Evolutionary conservation across 1,140 invertebrate species (phyloP).

Genomic region (Brachionus paranguensis): DNA sequence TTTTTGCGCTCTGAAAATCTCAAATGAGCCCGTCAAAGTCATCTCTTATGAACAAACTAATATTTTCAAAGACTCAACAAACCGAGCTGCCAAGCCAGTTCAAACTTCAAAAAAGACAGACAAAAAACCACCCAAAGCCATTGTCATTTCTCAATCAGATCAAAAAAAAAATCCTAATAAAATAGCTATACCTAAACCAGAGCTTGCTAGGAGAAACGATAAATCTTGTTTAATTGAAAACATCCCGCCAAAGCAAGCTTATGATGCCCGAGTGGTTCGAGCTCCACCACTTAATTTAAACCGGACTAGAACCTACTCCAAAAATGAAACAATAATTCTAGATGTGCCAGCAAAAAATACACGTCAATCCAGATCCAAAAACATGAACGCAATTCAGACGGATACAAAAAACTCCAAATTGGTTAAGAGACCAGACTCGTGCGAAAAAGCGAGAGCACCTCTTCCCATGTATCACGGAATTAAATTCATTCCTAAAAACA

Average conservation of each 20-base stretch:
- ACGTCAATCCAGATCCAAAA: not conserved
- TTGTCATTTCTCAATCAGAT: not conserved
- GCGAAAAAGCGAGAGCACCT: not conserved
- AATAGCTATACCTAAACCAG: too few relatives aligned
- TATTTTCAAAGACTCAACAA: not conserved
- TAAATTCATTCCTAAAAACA: slow-evolving; percentile 15
- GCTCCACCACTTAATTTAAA: not conserved
- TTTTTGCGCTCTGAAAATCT: not conserved
- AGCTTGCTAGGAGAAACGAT: not conserved
- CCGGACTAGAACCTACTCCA: not conserved
- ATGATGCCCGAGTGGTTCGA: not conserved
- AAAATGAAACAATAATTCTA: not conserved
- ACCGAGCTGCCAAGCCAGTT: not conserved
- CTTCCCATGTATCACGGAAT: slow-evolving; percentile 15
- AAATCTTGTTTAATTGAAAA: not conserved
- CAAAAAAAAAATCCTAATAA: not conserved
- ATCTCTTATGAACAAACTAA: not conserved
- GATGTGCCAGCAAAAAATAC: not conserved
- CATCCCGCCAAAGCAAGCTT: not conserved
- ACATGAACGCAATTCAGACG: not conserved
- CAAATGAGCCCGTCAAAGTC: not conserved
- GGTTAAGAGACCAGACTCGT: not conserved
- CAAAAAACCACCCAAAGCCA: not conserved
- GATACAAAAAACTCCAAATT: not conserved
- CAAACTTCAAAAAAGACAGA: not conserved